Evolutionary conservation across 2,888 invertebrate genomes (phyloP).

Genomic region (Aleiodes testaceus): DNA sequence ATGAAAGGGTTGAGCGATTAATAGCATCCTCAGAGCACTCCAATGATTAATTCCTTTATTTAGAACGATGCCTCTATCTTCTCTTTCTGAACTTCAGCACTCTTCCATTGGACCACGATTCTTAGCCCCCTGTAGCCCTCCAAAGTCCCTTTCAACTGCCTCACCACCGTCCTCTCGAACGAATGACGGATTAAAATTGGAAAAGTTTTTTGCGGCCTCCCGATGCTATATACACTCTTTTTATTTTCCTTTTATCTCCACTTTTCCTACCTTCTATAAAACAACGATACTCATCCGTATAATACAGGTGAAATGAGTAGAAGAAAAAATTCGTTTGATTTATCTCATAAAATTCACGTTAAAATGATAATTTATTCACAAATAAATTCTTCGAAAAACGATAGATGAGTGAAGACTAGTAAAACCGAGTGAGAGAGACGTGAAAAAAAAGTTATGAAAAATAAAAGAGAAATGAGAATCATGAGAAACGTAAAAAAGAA

Average conservation of each 20-base stretch:
- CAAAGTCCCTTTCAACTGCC: constrained; percentile 29
- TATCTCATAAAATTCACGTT: background rate
- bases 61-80: constrained; percentile 52
- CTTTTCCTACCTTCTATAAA: background rate
- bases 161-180: constrained; percentile 48
- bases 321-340: constrained; percentile 13
- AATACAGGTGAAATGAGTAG: constrained; percentile 29
- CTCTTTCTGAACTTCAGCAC: constrained; percentile 35
- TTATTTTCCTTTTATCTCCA: background rate
- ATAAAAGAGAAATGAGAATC: constrained; percentile 1
- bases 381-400: background rate
- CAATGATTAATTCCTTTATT: constrained; percentile 67
- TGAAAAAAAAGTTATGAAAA: too few relatives aligned
- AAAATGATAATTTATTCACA: background rate
- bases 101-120: constrained; percentile 36
- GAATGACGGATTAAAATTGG: constrained; percentile 66
- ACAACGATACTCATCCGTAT: background rate
- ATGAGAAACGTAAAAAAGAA: constrained; percentile 37
- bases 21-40: constrained; percentile 63
- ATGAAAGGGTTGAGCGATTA: constrained; percentile 62
- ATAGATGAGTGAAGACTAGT: background rate
- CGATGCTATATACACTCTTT: background rate
- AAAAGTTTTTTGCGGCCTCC: constrained; percentile 60
- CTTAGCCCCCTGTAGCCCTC: constrained; percentile 41
- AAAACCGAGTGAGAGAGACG: background rate